A percentile compares a stretch with the other conserved stretches of the same genome.
These are phyloP conservation scores for Cossypha caffra DNA, from an alignment of 2,797 vertebrate species.

Conservation along the genomic window DNA sequence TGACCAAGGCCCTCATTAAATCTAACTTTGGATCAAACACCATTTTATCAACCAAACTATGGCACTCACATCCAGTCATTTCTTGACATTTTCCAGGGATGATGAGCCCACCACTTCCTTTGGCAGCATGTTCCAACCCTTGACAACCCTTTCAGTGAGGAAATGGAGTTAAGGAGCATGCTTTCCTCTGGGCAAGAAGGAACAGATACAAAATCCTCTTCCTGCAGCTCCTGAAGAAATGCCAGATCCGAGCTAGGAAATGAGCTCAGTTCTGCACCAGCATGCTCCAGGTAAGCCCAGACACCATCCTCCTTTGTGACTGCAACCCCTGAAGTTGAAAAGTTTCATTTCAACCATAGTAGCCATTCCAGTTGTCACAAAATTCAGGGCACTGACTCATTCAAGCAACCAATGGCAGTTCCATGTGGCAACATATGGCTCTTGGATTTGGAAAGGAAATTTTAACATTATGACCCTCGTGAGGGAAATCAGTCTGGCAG, in stretches of 20 bases:
- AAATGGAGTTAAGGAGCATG: neutral
- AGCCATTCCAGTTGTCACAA: slow-evolving; percentile 11
- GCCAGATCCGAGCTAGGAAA: neutral
- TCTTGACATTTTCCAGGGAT: neutral
- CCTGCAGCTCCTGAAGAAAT: slow-evolving; percentile 18
- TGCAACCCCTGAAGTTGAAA: neutral
- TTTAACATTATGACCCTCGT: neutral
- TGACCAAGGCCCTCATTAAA: neutral
- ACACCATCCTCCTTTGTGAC: slow-evolving; percentile 18
- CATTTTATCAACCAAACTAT: neutral
- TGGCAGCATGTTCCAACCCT: neutral
- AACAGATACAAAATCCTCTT: neutral
- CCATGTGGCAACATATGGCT: slow-evolving; percentile 8
- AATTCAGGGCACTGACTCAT: slow-evolving; percentile 5
- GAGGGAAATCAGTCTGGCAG: slow-evolving; percentile 29
- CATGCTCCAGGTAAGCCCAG: neutral
- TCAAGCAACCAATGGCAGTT: neutral
- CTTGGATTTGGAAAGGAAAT: slow-evolving; percentile 30
- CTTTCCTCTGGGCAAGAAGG: neutral
- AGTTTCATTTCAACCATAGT: neutral
- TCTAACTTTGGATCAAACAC: neutral
- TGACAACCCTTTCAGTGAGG: neutral
- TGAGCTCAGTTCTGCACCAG: neutral
- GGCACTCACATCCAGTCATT: neutral
- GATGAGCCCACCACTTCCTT: neutral